Evolutionary conservation across 2,797 vertebrate species (phyloP).

Genomic region (Lacerta agilis): DNA sequence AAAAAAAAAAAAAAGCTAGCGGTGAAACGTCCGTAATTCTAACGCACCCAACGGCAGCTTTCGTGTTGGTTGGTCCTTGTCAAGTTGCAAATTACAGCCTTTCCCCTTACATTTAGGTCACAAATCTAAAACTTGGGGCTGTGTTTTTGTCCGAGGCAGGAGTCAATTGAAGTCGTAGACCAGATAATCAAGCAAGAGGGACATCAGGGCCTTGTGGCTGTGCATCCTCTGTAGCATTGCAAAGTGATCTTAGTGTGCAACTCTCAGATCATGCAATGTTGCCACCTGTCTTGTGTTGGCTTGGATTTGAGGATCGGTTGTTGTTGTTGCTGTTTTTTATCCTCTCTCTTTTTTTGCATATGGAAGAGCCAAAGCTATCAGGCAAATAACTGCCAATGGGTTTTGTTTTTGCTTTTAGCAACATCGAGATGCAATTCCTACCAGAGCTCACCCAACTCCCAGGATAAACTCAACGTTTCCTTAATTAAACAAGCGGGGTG

Average conservation of each 20-base stretch:
- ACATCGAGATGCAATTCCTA: not conserved
- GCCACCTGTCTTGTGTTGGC: not conserved
- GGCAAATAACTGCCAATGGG: not conserved
- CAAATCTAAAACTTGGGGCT: not conserved
- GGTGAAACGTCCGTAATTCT: constrained; percentile 9
- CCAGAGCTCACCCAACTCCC: not conserved
- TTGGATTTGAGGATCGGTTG: not conserved
- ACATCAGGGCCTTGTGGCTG: too few species aligned
- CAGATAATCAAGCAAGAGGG: too few species aligned
- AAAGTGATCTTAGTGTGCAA: not conserved
- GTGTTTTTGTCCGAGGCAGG: not conserved
- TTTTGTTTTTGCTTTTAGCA: not conserved
- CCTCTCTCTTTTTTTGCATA: not conserved
- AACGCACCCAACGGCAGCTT: constrained; percentile 61
- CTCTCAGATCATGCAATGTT: not conserved
- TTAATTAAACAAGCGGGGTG: not conserved
- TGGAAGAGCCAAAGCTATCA: constrained; percentile 16
- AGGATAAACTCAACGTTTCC: constrained; percentile 1
- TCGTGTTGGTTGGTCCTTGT: constrained; percentile 59
- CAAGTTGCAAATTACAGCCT: constrained; percentile 59
- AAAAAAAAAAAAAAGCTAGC: constrained; percentile 26
- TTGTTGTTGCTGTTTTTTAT: not conserved
- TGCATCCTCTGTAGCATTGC: not conserved
- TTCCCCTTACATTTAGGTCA: constrained; percentile 22
- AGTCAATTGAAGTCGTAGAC: too few species aligned